Percentiles rank a stretch among this genome's conserved stretches.
phyloP scores from a whole-genome alignment of 2,888 invertebrate species.

The Tiphia femorata region DNA sequence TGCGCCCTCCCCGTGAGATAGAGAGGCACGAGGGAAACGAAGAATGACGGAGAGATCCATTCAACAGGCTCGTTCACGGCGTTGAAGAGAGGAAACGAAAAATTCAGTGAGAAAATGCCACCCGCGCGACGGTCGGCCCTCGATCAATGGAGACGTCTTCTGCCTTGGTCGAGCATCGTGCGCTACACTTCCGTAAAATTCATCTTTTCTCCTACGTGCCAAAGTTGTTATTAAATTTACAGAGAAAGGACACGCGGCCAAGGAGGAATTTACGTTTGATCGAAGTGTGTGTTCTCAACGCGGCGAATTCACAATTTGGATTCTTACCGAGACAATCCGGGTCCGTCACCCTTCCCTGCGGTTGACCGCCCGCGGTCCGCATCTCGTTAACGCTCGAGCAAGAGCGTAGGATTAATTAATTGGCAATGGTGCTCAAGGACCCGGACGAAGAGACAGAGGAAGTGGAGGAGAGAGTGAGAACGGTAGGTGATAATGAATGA shows the following conservation, averaged over 20 bases:
- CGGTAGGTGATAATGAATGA: slow-evolving; percentile 51
- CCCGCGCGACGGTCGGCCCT: slow-evolving; percentile 49
- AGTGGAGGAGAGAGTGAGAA: slow-evolving; percentile 15
- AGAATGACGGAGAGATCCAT: slow-evolving; percentile 34
- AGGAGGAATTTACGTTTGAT: too few relatives aligned
- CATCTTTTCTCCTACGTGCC: too few relatives aligned
- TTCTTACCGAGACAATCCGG: not conserved
- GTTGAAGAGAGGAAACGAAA: slow-evolving; percentile 41
- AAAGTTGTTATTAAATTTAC: too few relatives aligned
- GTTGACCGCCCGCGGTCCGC: slow-evolving; percentile 22
- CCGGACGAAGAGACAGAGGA: not conserved
- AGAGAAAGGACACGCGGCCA: too few relatives aligned
- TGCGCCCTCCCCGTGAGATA: too few relatives aligned
- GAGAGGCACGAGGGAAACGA: slow-evolving; percentile 1
- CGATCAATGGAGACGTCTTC: slow-evolving; percentile 44
- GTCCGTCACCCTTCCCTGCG: not conserved
- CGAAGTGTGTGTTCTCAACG: too few relatives aligned
- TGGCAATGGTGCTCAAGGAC: slow-evolving; percentile 16
- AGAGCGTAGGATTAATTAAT: slow-evolving; percentile 48
- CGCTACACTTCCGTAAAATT: too few relatives aligned
- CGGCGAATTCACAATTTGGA: not conserved
- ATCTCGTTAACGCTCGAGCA: slow-evolving; percentile 36
- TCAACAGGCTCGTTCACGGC: slow-evolving; percentile 46
- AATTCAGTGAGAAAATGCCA: slow-evolving; percentile 59
- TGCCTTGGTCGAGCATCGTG: too few relatives aligned